A percentile compares a stretch with the other conserved stretches of the same genome.
These are phyloP conservation scores for Protodeltote pygarga DNA, from an alignment of 2,888 invertebrate species.

Conservation along the genomic window DNA sequence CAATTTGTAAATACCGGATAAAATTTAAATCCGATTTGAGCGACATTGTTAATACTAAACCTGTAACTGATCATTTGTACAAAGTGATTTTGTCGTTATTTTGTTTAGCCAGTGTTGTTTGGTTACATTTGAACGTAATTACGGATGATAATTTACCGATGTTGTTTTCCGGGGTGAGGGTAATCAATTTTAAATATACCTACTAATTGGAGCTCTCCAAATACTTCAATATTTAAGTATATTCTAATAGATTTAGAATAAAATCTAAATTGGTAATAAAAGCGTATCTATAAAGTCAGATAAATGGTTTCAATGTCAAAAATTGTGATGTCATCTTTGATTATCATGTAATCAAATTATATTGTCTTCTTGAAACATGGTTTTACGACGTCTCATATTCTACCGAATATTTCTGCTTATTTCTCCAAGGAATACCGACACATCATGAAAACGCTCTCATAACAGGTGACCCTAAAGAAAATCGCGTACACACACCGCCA, in stretches of 20 bases:
- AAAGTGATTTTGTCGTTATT: conserved; percentile 31
- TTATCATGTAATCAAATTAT: too few relatives aligned
- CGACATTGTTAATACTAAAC: conserved; percentile 31
- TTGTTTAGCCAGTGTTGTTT: conserved; percentile 34
- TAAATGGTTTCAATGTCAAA: too few relatives aligned
- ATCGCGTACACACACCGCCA: conserved; percentile 27
- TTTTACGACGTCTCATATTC: conserved; percentile 24
- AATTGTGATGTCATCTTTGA: too few relatives aligned
- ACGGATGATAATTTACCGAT: conserved; percentile 20
- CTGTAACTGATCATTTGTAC: conserved; percentile 36
- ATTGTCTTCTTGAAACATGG: too few relatives aligned
- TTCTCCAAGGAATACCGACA: conserved; percentile 32
- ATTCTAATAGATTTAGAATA: too few relatives aligned
- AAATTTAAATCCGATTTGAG: conserved; percentile 39
- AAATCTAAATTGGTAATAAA: too few relatives aligned
- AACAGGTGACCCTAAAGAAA: conserved; percentile 21
- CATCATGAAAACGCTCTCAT: conserved; percentile 16
- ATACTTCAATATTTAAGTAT: too few relatives aligned
- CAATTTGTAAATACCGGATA: conserved; percentile 22
- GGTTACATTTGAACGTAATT: conserved; percentile 16
- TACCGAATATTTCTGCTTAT: conserved; percentile 21
- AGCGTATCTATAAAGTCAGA: too few relatives aligned
- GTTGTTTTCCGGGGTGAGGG: conserved; percentile 16
- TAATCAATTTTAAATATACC: too few relatives aligned
- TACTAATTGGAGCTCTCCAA: too few relatives aligned